phyloP scores from a whole-genome alignment of 2,888 invertebrate species.

The Encarsia formosa region DNA sequence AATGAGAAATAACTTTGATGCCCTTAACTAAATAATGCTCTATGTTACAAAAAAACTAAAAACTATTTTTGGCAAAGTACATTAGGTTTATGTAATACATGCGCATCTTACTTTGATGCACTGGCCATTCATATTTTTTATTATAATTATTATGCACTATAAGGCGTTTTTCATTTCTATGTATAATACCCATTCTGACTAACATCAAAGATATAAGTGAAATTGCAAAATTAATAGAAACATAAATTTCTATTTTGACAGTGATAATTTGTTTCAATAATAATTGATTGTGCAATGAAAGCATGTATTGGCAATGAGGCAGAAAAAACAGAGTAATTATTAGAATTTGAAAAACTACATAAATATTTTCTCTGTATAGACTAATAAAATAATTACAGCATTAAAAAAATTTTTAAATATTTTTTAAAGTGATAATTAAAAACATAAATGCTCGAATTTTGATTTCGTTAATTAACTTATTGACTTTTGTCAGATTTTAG shows the following conservation, averaged over 20 bases:
- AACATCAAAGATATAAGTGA: conserved; percentile 7
- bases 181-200: conserved; percentile 24
- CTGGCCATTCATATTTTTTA: conserved; percentile 42
- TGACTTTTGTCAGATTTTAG: no score
- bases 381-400: no score
- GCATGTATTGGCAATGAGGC: no score
- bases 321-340: no score
- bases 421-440: no score
- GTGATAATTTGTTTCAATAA: not conserved
- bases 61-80: conserved; percentile 52
- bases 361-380: no score
- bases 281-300: not conserved
- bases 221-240: conserved; percentile 2
- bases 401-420: no score
- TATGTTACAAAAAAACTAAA: conserved; percentile 51
- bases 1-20: conserved; percentile 33
- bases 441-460: no score
- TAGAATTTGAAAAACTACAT: no score
- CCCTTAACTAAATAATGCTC: conserved; percentile 51
- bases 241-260: conserved; percentile 8
- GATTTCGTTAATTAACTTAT: no score
- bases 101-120: conserved; percentile 46
- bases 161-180: conserved; percentile 25
- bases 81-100: conserved; percentile 45
- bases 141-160: conserved; percentile 42